Base-by-base conservation (phyloP, 2,888 invertebrate species). In the Cosmia trapezina region DNA sequence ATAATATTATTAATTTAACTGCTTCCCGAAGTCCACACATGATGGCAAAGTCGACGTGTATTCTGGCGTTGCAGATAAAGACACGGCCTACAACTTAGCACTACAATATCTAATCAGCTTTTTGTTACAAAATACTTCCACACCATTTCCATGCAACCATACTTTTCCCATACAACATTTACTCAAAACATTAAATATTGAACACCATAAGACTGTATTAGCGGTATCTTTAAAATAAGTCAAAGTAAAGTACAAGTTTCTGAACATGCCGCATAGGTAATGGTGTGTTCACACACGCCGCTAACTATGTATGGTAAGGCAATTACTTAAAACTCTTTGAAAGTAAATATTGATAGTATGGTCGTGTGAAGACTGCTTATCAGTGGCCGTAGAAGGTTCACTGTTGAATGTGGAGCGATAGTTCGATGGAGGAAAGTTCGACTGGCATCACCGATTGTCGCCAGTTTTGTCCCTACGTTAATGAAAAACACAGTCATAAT, bases 301-400 rank as follows among this genome's bases (percentile, higher is more conserved):
- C 67, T 65, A 76, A 74, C 88, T 86, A 83, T 83, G 84, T 80
- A 86, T 86, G 87, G 85, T 83, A 83, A 85, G 87, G 91, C 91
- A 91, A 93, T 93, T 91, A 92, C 91, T 93, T 87, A 92, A 93
- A 93, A 91, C 91, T 91, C 91, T 91, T 85, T 67, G 74, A 53
- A 72, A 82, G 91, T 89, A 88, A 94, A 93, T 93, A 94, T 94
- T 93, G 91, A 91, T 88, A 74, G 47, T 74, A 33, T 60, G 71
- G 71, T 63, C 81, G 88, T 89, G 90, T 89, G 89, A 91, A 90
- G 85, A 85, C 83, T 80, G 88, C 89, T 91, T 91, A 91, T 91
- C 90, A 80, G 76, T 47, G 28, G 33, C 43, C 37, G 49, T 8
- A 71, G 45, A 62, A 60, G 64, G 64, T 68, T 41, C 17, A 8